Evolutionary conservation across 1,140 invertebrate genomes (phyloP).

Genomic region (Drosophila ficusphila): DNA sequence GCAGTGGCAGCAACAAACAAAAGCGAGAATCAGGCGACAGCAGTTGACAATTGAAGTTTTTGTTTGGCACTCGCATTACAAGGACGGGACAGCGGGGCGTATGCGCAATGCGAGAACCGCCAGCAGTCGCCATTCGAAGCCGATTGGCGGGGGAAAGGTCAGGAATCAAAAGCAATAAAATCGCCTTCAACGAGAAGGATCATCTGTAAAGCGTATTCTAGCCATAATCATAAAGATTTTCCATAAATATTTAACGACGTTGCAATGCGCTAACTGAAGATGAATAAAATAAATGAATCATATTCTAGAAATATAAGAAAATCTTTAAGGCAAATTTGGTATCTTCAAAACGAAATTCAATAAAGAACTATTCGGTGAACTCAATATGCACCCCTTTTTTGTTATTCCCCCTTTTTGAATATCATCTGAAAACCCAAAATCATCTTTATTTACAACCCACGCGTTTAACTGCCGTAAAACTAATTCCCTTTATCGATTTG

Average conservation of each 20-base stretch:
- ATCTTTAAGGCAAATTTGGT: too few relatives aligned
- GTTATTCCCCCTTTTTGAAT: neutral
- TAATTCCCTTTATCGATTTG: constrained; percentile 31
- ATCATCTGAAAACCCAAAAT: neutral
- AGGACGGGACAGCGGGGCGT: constrained; percentile 43
- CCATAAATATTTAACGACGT: constrained; percentile 14
- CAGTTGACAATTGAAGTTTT: constrained; percentile 68
- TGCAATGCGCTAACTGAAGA: neutral
- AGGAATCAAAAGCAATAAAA: constrained; percentile 65
- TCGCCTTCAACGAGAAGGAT: constrained; percentile 10
- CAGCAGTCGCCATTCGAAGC: constrained; percentile 28
- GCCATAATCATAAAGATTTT: constrained; percentile 5
- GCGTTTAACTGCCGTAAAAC: constrained; percentile 20
- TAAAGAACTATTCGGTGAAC: too few relatives aligned
- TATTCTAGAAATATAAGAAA: neutral
- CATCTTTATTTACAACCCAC: constrained; percentile 5
- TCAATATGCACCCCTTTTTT: too few relatives aligned
- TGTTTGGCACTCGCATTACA: constrained; percentile 53
- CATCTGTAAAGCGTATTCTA: constrained; percentile 16
- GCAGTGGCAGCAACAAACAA: constrained; percentile 24
- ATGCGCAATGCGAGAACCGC: constrained; percentile 52
- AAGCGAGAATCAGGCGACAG: constrained; percentile 28
- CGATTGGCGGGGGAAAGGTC: constrained; percentile 23
- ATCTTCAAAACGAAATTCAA: too few relatives aligned
- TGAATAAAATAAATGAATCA: neutral